A percentile compares a stretch with the other conserved stretches of the same genome.
phyloP scores from a whole-genome alignment of 2,113 vertebrate genomes.

The Colaptes auratus region DNA sequence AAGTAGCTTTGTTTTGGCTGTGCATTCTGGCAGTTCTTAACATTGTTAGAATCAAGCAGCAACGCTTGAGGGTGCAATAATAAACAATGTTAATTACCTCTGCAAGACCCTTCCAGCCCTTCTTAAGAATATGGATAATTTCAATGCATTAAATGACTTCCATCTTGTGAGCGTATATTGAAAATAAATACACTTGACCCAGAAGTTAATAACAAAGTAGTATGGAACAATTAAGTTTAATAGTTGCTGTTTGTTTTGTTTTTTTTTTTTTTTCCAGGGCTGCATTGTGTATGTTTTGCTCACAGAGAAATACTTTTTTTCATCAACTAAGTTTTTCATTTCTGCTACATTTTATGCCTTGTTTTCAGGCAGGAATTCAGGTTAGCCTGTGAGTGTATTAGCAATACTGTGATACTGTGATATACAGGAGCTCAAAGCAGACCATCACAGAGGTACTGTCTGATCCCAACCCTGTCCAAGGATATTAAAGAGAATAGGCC shows the following conservation, averaged over 20 bases:
- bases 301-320: not conserved
- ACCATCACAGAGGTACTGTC: not conserved
- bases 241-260: no score
- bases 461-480: no score
- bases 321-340: not conserved
- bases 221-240: not conserved
- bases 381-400: not conserved
- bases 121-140: constrained; percentile 5
- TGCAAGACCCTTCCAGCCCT: not conserved
- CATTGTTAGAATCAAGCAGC: no score
- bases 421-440: not conserved
- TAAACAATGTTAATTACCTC: constrained; percentile 9
- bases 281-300: not conserved
- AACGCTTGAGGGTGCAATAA: no score
- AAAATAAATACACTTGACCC: constrained; percentile 28
- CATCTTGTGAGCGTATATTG: not conserved
- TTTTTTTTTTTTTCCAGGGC: not conserved
- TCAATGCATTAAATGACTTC: not conserved
- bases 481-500: no score
- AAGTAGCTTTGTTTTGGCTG: not conserved
- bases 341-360: not conserved
- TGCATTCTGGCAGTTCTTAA: not conserved
- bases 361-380: not conserved
- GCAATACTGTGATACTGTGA: no score
- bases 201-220: constrained; percentile 1